A percentile compares a stretch with the other conserved stretches of the same genome.
phyloP scores from a whole-genome alignment of 2,113 vertebrate species.

The Neodontobutis hainanensis region DNA sequence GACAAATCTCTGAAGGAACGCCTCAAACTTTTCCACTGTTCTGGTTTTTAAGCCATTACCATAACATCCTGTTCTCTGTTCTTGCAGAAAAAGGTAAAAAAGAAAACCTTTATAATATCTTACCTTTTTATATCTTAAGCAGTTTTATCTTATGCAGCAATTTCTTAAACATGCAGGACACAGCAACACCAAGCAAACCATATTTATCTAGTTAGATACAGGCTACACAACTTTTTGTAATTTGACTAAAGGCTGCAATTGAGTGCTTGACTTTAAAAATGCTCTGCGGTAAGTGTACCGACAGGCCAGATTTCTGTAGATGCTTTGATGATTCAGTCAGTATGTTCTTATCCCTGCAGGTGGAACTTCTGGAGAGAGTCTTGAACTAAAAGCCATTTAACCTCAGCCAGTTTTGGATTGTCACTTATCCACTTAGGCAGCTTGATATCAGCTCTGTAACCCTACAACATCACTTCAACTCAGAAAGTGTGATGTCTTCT shows the following conservation, averaged over 20 bases:
- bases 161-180: too few species aligned
- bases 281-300: neutral
- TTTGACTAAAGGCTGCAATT: neutral
- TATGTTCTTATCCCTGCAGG: slow-evolving; percentile 24
- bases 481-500: slow-evolving; percentile 1
- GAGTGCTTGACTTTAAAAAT: neutral
- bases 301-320: neutral
- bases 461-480: neutral
- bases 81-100: slow-evolving; percentile 23
- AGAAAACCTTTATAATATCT: slow-evolving; percentile 51
- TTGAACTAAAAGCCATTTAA: slow-evolving; percentile 11
- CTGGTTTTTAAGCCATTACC: slow-evolving; percentile 63
- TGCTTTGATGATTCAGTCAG: slow-evolving; percentile 30
- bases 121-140: too few species aligned
- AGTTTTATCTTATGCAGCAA: too few species aligned
- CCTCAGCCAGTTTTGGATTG: slow-evolving; percentile 4
- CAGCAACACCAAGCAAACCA: too few species aligned
- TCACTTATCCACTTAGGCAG: slow-evolving; percentile 17
- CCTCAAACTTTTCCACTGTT: slow-evolving; percentile 60
- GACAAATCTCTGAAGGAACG: slow-evolving; percentile 61
- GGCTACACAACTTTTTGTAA: neutral
- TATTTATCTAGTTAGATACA: too few species aligned
- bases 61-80: slow-evolving; percentile 53
- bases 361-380: slow-evolving; percentile 19
- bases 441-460: neutral